Conservation (phyloP, 2,888 invertebrate genomes). For the Cacoxenus indagator region DNA sequence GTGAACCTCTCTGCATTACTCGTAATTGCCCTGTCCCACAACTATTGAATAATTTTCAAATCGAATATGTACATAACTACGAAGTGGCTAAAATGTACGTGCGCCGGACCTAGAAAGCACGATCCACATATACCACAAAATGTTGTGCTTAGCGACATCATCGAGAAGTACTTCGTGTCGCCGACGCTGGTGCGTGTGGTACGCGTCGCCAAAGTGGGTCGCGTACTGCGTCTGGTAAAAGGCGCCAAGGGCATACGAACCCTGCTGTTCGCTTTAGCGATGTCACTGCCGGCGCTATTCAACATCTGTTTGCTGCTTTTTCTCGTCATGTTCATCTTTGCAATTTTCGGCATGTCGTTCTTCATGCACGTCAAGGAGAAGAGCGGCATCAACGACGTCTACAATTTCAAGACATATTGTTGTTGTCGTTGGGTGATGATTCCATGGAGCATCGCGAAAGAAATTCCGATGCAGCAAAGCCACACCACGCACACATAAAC, state of each 20-base stretch:
- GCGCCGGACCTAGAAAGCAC: no score
- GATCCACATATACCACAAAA: no score
- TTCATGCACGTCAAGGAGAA: constrained; percentile 98
- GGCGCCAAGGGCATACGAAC: constrained; percentile 99
- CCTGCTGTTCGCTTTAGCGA: constrained; percentile 95
- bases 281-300: constrained; percentile 98
- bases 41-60: no score
- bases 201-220: constrained; percentile 97
- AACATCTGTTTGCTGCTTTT: constrained; percentile 98
- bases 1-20: no score
- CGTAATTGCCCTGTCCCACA: no score
- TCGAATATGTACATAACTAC: no score
- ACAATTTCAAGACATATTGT: constrained; percentile 94
- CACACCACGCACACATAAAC: constrained; percentile 24
- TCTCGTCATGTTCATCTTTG: constrained; percentile 99
- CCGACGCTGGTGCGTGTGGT: constrained; percentile 98
- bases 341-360: constrained; percentile 99
- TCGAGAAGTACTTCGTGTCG: constrained; percentile 97
- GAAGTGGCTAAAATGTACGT: background rate
- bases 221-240: constrained; percentile 97
- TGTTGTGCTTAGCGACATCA: constrained; percentile 90
- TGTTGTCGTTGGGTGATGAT: constrained; percentile 70
- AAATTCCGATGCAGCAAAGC: constrained; percentile 23
- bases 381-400: constrained; percentile 95
- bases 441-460: constrained; percentile 44